Evolutionary conservation across 2,113 vertebrate species (phyloP).

Genomic region (Paramormyrops kingsleyae): DNA sequence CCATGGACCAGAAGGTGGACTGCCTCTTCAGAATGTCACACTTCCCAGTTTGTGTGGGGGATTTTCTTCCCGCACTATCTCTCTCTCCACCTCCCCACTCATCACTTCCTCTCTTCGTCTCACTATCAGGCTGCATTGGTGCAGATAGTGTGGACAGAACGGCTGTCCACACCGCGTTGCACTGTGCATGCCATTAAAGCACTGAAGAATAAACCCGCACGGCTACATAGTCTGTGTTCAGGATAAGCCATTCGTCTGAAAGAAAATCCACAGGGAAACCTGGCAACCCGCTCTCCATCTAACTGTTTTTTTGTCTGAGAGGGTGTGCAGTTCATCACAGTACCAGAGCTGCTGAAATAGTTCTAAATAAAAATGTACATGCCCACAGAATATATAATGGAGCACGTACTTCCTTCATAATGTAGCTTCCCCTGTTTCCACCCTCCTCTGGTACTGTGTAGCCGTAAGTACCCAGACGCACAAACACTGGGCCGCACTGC

Average conservation of each 20-base stretch:
- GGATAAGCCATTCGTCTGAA: not conserved
- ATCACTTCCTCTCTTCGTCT: not conserved
- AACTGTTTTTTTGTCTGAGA: not conserved
- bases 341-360: not conserved
- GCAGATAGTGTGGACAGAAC: not conserved
- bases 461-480: slow-evolving; percentile 7
- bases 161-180: not conserved
- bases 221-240: not conserved
- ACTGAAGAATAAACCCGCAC: not conserved
- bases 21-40: not conserved
- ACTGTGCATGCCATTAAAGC: not conserved
- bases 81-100: not conserved
- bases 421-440: not conserved
- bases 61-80: not conserved
- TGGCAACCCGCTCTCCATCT: not conserved
- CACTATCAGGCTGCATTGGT: not conserved
- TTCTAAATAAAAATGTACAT: not conserved
- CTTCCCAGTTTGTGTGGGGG: not conserved
- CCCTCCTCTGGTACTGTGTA: not conserved
- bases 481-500: not conserved
- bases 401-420: not conserved
- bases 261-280: not conserved
- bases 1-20: not conserved
- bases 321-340: not conserved
- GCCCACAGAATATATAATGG: not conserved